These are phyloP conservation scores for Tinamus major DNA, from an alignment of 2,797 vertebrate species.

Conservation along the genomic window DNA sequence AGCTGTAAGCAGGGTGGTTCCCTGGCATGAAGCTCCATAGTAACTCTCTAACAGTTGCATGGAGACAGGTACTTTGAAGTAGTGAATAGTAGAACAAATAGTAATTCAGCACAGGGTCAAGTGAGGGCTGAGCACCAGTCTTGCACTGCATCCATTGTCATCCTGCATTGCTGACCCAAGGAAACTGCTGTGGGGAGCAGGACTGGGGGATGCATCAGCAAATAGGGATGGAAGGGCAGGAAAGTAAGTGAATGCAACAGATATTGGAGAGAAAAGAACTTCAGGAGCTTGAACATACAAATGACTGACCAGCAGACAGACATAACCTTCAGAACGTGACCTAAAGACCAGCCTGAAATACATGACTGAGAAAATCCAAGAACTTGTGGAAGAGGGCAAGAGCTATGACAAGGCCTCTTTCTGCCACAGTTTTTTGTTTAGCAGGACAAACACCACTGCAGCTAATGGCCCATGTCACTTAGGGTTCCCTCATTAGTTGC, in stretches of 20 bases:
- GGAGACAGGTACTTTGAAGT: not conserved
- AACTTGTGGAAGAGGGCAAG: not conserved
- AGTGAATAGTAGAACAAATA: not conserved
- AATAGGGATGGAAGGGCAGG: not conserved
- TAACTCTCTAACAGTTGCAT: not conserved
- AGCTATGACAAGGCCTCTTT: not conserved
- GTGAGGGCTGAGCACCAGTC: not conserved
- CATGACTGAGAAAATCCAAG: not conserved
- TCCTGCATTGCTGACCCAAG: not conserved
- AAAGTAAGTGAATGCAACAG: not conserved
- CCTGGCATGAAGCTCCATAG: not conserved
- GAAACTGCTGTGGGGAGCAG: not conserved
- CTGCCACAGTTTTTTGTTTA: not conserved
- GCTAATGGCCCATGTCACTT: not conserved
- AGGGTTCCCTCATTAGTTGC: not conserved
- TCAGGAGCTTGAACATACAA: not conserved
- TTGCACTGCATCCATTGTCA: not conserved
- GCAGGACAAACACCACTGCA: not conserved
- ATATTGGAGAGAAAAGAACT: not conserved
- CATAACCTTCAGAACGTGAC: not conserved
- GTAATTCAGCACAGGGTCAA: not conserved
- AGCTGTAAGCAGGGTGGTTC: not conserved
- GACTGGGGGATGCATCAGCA: not conserved
- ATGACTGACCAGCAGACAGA: not conserved
- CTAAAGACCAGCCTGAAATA: not conserved